Evolutionary conservation across 2,797 vertebrate species (phyloP).

Genomic region (Anisognathus igniventris): DNA sequence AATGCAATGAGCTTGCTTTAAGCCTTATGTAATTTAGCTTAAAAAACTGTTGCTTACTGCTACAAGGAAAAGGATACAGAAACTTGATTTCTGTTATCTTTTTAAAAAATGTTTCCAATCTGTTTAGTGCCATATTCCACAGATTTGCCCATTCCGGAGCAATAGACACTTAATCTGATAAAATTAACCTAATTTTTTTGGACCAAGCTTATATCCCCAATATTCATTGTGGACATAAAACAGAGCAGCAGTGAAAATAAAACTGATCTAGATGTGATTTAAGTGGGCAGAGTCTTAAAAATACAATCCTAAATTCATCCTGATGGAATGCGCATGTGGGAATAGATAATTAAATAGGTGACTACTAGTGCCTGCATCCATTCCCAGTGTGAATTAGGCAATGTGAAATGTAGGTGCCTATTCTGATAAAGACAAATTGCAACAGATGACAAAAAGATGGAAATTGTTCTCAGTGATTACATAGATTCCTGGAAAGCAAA

Average conservation of each 20-base stretch:
- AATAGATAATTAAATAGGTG: background rate
- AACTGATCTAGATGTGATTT: background rate
- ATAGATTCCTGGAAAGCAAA: background rate
- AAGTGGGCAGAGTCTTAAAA: background rate
- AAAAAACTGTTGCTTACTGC: background rate
- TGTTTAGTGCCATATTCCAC: background rate
- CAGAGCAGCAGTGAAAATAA: background rate
- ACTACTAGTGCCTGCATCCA: background rate
- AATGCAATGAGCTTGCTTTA: background rate
- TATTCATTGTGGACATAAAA: background rate
- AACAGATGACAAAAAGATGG: background rate
- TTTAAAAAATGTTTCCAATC: background rate
- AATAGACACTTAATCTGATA: background rate
- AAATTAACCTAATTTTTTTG: background rate
- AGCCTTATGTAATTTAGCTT: background rate
- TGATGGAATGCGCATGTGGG: background rate
- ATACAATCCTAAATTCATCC: background rate
- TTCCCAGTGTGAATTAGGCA: background rate
- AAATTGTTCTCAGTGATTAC: background rate
- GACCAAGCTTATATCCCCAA: background rate
- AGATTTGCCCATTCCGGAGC: background rate
- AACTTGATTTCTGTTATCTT: background rate
- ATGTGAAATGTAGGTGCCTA: background rate
- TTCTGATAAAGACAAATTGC: background rate
- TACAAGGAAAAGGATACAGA: background rate